Base-by-base conservation (phyloP, 2,113 vertebrate species). In the Rhea americana region DNA sequence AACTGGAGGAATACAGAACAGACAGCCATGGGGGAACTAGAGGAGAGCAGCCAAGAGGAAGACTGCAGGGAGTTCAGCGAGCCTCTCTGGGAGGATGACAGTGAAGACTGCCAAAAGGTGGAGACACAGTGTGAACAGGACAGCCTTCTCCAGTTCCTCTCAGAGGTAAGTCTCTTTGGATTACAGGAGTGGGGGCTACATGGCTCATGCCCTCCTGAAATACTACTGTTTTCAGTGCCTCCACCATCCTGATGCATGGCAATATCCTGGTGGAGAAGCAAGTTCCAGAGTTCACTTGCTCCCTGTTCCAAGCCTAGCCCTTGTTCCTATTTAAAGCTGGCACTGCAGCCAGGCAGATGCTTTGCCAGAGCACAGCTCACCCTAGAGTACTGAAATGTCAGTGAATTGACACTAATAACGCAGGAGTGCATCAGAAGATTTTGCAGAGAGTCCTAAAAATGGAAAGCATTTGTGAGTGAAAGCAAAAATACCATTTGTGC, bases 1-100 rank as follows among this genome's bases (percentile, higher is more conserved):
- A 93, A 84, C 92, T 97, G 97, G 97, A 97, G 95, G 87, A 93
- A 95, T 75, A 58, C 91, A 21, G 94, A 96, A 93, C 97, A 96
- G 53, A 61, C 75, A 53, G 86, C 92, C 68, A 9, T 84, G 73
- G 94, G 90, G 75, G 95, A 93, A 61, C 83, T 91, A 25, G 96
- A 96, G 48, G 96, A 97, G 81, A 97, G 93, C 95, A 97, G 93
- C 93, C 85, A 13, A 72, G 97, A 90, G n/a, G 58, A 86, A 80
- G 85, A 85, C 21, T 1, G 0, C 3, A 63, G 72, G 55, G 90
- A 93, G 91, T 43, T 77, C 62, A 96, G 90, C 80, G 96, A 97
- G 61, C 61, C 90, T n/a, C 65, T 95, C 56, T 94, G 95, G 87
- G 81, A 87, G 28, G 72, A 87, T 74, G 91, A 81, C 25, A 92